phyloP scores from a whole-genome alignment of 2,113 vertebrate genomes.

The Gadus chalcogrammus region DNA sequence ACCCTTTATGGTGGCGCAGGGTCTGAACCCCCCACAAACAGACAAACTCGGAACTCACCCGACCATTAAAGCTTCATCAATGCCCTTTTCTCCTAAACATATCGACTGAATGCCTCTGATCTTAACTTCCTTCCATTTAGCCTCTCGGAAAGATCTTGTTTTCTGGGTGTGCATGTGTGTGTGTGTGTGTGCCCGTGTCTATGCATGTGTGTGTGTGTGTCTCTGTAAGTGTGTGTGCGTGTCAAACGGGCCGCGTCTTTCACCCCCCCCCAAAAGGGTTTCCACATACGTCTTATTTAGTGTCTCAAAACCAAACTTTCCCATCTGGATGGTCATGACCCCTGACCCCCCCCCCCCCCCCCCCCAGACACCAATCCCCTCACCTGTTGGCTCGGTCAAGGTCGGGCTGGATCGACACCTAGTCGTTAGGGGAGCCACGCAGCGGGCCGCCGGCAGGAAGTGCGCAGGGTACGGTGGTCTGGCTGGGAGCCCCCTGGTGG shows the following conservation, averaged over 20 bases:
- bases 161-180: no score
- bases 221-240: background rate
- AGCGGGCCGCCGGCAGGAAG: constrained; percentile 27
- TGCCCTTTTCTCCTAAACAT: no score
- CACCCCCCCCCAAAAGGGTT: background rate
- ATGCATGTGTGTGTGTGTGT: no score
- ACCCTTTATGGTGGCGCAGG: no score
- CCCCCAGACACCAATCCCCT: constrained; percentile 12
- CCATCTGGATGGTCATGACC: background rate
- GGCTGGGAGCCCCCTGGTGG: constrained; percentile 59
- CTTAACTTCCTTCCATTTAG: no score
- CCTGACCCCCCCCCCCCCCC: no score
- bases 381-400: constrained; percentile 52
- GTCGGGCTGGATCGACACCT: constrained; percentile 28
- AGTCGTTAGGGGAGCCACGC: constrained; percentile 48
- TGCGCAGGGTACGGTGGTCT: constrained; percentile 43
- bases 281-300: background rate
- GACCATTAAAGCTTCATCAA: no score
- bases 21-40: no score
- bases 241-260: background rate
- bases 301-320: background rate
- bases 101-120: no score
- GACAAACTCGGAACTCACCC: no score
- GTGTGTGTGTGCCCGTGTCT: no score
- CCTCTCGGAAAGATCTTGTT: no score